Evolutionary conservation across 1,140 invertebrate species (phyloP).

Genomic region (Philotrypesis tridentata): DNA sequence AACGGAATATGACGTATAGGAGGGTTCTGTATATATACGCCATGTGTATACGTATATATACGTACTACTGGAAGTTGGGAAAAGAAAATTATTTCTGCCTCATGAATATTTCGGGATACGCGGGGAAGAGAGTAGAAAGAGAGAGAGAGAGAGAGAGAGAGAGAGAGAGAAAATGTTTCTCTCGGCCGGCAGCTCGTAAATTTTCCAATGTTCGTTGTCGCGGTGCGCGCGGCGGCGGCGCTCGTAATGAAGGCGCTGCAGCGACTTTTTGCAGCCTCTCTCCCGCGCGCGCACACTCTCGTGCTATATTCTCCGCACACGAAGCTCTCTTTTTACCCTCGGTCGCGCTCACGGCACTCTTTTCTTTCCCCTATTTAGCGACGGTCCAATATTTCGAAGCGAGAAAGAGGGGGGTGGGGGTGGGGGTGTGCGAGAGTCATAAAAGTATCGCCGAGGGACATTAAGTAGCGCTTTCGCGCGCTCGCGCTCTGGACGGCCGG

Average conservation of each 20-base stretch:
- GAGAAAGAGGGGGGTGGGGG: too few species aligned
- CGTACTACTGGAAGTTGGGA: neutral
- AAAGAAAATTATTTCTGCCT: slow-evolving; percentile 46
- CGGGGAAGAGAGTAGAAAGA: too few species aligned
- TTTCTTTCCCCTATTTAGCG: neutral
- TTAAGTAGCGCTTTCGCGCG: slow-evolving; percentile 25
- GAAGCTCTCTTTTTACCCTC: neutral
- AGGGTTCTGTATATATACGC: neutral
- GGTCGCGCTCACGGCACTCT: neutral
- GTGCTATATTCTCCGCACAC: neutral
- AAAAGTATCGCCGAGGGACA: slow-evolving; percentile 22
- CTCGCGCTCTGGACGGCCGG: too few species aligned
- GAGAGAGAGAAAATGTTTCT: slow-evolving; percentile 28
- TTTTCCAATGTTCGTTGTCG: slow-evolving; percentile 25
- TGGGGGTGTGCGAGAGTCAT: neutral
- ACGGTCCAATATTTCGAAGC: neutral
- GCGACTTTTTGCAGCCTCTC: neutral
- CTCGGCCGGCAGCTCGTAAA: slow-evolving; percentile 36
- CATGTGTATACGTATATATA: neutral
- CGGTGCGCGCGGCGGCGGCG: neutral
- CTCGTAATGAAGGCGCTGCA: neutral
- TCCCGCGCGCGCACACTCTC: neutral
- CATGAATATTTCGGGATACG: slow-evolving; percentile 42
- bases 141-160: too few species aligned
- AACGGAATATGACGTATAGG: slow-evolving; percentile 37